Evolutionary conservation across 2,888 invertebrate genomes (phyloP), one percentile per base, ranked within the genome.

Genomic region (Agelastica alni): DNA sequence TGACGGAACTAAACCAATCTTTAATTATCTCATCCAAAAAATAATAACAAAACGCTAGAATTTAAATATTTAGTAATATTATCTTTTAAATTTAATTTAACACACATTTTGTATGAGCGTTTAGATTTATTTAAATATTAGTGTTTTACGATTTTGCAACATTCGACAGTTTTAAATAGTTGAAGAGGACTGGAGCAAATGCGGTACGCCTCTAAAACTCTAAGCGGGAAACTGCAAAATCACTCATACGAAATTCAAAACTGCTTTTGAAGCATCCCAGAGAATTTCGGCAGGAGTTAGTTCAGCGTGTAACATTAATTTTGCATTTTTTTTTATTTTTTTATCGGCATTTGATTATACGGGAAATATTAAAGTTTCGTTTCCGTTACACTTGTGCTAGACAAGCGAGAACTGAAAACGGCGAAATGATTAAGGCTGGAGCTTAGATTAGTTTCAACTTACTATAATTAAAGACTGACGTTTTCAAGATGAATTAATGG

Each of bases 211-310:
- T n/a, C n/a, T n/a, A n/a, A n/a, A n/a, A n/a, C n/a, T n/a, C n/a
- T n/a, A n/a, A n/a, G 49, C 41, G 28, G 49, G 41, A 49, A 49
- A 49, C 49, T 49, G 49, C 49, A 49, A 49, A 49, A 42, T 47
- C 53, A 53, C 47, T 46, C 36, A 30, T 47, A 47, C 22, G 47
- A 47, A 53, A 47, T 47, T 53, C 39, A 31, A 49, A 53, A 51
- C 53, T 59, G 56, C 59, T 59, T 53, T 45, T 46, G 42, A 53
- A 48, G 53, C 59, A 41, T 48, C 45, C 48, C n/a, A n/a, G 46
- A 43, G 49, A 58, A 41, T 55, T 36, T 45, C 16, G 36, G 31
- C 32, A 37, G 22, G 22, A 54, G 45, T 53, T 57, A 51, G 53
- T 53, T 37, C 41, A 53, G 56, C 46, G 49, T 48, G 18, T 30